Evolutionary conservation across 1,140 invertebrate genomes (phyloP).

Genomic region (Nebria ingens): DNA sequence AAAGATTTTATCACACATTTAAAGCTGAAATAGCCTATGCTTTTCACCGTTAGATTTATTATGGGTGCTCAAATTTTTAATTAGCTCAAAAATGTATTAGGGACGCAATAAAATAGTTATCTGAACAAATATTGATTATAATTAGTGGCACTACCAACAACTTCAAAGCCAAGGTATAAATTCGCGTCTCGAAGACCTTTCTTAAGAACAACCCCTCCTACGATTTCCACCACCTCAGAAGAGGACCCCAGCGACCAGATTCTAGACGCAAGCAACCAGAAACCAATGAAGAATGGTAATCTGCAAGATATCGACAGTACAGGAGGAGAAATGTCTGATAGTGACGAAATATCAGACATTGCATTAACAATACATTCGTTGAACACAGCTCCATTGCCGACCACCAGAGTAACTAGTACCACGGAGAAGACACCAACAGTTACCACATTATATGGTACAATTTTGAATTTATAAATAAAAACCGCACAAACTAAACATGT

Average conservation of each 20-base stretch:
- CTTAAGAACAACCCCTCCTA: neutral
- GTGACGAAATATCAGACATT: neutral
- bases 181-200: neutral
- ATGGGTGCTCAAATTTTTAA: too few relatives aligned
- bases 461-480: neutral
- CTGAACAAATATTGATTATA: too few relatives aligned
- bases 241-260: neutral
- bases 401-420: neutral
- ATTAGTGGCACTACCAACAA: too few relatives aligned
- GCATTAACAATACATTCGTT: neutral
- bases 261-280: neutral
- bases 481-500: neutral
- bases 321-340: neutral
- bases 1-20: too few relatives aligned
- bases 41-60: too few relatives aligned
- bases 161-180: neutral
- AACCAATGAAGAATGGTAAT: neutral
- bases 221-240: neutral
- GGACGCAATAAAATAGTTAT: too few relatives aligned
- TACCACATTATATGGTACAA: neutral
- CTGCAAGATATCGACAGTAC: neutral
- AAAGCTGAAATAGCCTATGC: too few relatives aligned
- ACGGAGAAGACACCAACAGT: neutral
- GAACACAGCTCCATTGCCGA: neutral
- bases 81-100: too few relatives aligned